A percentile compares a stretch with the other conserved stretches of the same genome.
Evolutionary conservation across 2,113 vertebrate species (phyloP).

Genomic region (Grus americana): DNA sequence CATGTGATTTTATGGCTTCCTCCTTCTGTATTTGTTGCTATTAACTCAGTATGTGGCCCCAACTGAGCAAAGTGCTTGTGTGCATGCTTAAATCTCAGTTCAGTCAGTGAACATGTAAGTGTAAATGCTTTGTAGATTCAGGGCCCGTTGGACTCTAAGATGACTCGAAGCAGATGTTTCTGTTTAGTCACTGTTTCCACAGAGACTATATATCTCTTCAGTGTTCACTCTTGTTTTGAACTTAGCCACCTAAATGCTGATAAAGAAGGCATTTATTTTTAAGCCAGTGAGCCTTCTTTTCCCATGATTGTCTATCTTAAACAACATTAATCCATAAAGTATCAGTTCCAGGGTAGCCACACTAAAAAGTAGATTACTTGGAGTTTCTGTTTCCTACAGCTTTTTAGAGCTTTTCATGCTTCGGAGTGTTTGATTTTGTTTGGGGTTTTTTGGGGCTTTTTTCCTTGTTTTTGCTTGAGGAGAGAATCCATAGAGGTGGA

Average conservation of each 20-base stretch:
- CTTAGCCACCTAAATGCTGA: background rate
- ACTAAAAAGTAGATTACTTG: background rate
- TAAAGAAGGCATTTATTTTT: background rate
- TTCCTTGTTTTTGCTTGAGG: background rate
- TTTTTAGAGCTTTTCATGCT: background rate
- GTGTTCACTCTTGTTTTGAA: constrained; percentile 1
- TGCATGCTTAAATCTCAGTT: background rate
- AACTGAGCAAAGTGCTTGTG: background rate
- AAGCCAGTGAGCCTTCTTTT: background rate
- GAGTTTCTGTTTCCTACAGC: background rate
- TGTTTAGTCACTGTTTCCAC: background rate
- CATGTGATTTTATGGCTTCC: background rate
- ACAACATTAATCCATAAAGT: background rate
- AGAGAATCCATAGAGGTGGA: background rate
- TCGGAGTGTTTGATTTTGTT: background rate
- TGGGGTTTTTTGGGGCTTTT: background rate
- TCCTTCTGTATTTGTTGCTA: background rate
- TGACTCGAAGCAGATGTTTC: background rate
- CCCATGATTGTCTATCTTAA: background rate
- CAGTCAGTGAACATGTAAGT: background rate
- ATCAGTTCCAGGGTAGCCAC: background rate
- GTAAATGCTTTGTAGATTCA: background rate
- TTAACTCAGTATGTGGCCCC: background rate
- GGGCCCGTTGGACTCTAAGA: background rate
- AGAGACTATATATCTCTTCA: background rate